Conservation (phyloP, 1,140 invertebrate species). For the Diorhabda elongata region DNA sequence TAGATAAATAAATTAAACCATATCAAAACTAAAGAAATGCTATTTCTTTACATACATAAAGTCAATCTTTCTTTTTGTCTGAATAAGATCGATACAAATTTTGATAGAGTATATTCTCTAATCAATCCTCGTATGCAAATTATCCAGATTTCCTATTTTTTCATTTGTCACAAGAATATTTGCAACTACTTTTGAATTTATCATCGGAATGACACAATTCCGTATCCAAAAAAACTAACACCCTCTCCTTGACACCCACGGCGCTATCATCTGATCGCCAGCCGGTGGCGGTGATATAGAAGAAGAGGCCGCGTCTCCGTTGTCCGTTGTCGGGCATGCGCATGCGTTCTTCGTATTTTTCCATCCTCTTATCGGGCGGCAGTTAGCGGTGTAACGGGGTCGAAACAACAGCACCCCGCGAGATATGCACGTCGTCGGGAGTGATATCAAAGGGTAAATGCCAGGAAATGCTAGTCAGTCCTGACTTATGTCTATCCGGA, state of each 20-base stretch:
- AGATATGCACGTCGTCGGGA: conserved; percentile 32
- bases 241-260: neutral
- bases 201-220: no score
- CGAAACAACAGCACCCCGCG: conserved; percentile 43
- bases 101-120: no score
- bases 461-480: conserved; percentile 45
- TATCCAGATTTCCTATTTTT: no score
- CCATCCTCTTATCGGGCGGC: conserved; percentile 30
- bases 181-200: no score
- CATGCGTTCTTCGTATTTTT: conserved; percentile 19
- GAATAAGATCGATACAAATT: no score
- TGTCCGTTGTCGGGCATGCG: conserved; percentile 25
- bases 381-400: conserved; percentile 45
- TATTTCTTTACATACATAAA: no score
- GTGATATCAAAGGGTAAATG: conserved; percentile 38
- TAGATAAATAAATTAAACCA: no score
- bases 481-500: conserved; percentile 49
- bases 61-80: no score
- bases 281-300: neutral
- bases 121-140: no score
- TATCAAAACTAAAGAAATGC: no score
- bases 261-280: conserved; percentile 27
- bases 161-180: no score
- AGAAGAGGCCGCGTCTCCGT: neutral
- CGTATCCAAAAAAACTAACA: neutral